These are phyloP conservation scores for Heliconius hewitsoni DNA, from an alignment of 1,140 invertebrate genomes.

Conservation along the genomic window DNA sequence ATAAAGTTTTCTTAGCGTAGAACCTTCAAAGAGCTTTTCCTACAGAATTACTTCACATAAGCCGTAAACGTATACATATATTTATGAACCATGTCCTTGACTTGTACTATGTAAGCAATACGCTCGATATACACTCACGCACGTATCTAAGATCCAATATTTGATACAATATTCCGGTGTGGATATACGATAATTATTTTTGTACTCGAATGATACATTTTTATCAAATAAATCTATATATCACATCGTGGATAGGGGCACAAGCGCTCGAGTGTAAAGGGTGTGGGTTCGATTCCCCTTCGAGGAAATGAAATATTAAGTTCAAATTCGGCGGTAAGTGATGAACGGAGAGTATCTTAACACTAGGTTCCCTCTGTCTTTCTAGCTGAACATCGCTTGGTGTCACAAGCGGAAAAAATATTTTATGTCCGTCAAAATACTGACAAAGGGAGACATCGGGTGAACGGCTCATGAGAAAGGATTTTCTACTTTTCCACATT, in stretches of 20 bases:
- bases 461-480: no score
- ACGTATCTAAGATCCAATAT: neutral
- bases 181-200: neutral
- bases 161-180: neutral
- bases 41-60: neutral
- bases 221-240: no score
- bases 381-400: no score
- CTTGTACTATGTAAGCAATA: neutral
- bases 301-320: no score
- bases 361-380: no score
- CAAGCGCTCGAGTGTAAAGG: neutral
- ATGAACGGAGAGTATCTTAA: no score
- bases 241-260: neutral
- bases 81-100: constrained; percentile 5
- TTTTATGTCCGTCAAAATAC: no score
- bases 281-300: neutral
- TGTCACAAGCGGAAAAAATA: no score
- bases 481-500: no score
- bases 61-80: neutral
- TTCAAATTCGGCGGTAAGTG: no score
- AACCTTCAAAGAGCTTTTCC: neutral
- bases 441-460: no score
- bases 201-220: neutral
- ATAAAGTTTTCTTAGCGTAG: neutral
- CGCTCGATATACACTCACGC: neutral